Evolutionary conservation across 2,888 invertebrate genomes (phyloP), one percentile per base, ranked within the genome.

Genomic region (Drosophila limbata): DNA sequence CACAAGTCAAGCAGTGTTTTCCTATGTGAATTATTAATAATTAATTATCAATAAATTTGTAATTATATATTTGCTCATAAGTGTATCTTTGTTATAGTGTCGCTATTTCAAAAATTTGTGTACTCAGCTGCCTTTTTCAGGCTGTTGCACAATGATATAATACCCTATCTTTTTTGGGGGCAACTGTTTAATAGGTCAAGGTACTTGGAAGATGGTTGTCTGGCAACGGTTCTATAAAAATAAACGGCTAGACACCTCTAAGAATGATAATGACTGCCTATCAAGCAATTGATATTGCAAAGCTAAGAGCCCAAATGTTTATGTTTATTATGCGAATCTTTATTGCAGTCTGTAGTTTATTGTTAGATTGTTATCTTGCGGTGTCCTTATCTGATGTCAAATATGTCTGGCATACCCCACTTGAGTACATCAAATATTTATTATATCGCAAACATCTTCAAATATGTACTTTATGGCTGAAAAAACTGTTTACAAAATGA

Each of bases 111-210:
- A 6, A 8, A 28, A 28, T 2, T 1, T 28, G 13, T 13, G 35
- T 13, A 11, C 13, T 13, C 35, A 35, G 11, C 35, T 35, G 13
- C 11, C 13, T 11, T 11, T 1, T 9, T 39, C 3, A 15, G 9
- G 2, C 15, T 15, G 8, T 39, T 8, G n/a, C 15, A 39, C 8
- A 39, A 9, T 8, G 1, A 3, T 15, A 39, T 15, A 19, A 11
- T 19, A 19, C 17, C 17, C 17, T 8, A 9, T 9, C 8, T 19
- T 19, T 19, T 1, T 6, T 17, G n/a, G n/a, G 39, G 13, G 5
- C 15, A 35, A 37, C 17, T 15, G 19, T 11, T 15, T 25, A 35
- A 48, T 57, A 28, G 59, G 71, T 59, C 74, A 71, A 60, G 67
- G 68, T 51, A 37, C 45, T 33, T 3, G 15, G 1, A 33, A 55